phyloP scores from a whole-genome alignment of 2,888 invertebrate species.

The Synergus japonicus region DNA sequence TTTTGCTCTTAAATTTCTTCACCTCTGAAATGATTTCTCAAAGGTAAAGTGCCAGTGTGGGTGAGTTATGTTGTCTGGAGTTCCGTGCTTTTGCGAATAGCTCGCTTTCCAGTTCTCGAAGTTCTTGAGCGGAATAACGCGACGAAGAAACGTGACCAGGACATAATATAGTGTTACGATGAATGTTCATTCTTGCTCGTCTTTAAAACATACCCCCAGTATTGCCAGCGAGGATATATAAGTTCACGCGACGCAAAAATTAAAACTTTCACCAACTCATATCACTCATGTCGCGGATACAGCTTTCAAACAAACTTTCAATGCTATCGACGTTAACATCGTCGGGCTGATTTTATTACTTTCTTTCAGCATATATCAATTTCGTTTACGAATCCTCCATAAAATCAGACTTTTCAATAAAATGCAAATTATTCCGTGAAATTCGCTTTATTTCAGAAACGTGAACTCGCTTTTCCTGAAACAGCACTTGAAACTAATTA shows the following conservation, averaged over 20 bases:
- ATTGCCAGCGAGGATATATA: background rate
- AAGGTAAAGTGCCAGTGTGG: slow-evolving; percentile 65
- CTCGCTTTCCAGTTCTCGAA: slow-evolving; percentile 47
- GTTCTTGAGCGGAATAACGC: slow-evolving; percentile 54
- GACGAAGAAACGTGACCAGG: slow-evolving; percentile 62
- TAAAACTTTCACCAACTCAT: slow-evolving; percentile 40
- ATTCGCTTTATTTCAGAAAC: background rate
- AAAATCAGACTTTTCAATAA: background rate
- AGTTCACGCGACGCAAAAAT: slow-evolving; percentile 31
- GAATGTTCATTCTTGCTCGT: slow-evolving; percentile 48
- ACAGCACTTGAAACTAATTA: too few relatives aligned
- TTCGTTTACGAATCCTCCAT: background rate
- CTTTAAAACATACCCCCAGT: slow-evolving; percentile 44
- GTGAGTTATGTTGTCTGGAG: slow-evolving; percentile 65
- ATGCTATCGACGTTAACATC: slow-evolving; percentile 32
- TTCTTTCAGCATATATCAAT: background rate
- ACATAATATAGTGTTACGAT: slow-evolving; percentile 49
- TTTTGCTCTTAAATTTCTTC: slow-evolving; percentile 24
- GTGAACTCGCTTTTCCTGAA: too few relatives aligned
- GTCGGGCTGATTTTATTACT: slow-evolving; percentile 21
- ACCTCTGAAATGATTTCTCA: slow-evolving; percentile 65
- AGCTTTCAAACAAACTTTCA: slow-evolving; percentile 36
- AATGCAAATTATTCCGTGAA: background rate
- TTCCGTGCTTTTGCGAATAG: slow-evolving; percentile 45
- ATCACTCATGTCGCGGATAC: slow-evolving; percentile 18